Evolutionary conservation across 1,140 invertebrate species (phyloP).

Genomic region (Phocides pigmalion): DNA sequence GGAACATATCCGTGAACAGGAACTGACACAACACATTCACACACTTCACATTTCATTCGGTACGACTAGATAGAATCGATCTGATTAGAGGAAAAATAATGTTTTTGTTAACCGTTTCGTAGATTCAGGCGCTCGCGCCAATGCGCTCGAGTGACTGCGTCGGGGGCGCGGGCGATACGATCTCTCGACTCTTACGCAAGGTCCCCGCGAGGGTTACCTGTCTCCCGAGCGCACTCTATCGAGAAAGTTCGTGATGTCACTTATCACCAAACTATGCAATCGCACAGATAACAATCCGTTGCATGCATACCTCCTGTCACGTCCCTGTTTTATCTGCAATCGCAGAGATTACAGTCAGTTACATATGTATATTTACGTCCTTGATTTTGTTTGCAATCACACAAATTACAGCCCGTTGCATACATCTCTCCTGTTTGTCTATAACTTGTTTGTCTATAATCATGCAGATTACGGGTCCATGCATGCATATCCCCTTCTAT

Average conservation of each 20-base stretch:
- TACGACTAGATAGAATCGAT: neutral
- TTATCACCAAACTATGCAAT: slow-evolving; percentile 33
- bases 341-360: too few species aligned
- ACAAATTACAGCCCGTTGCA: too few species aligned
- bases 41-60: slow-evolving; percentile 37
- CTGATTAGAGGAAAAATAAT: too few species aligned
- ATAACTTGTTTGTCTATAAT: too few species aligned
- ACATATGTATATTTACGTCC: too few species aligned
- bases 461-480: too few species aligned
- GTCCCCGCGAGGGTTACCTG: slow-evolving; percentile 45
- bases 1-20: slow-evolving; percentile 39
- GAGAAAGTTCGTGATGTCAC: slow-evolving; percentile 65
- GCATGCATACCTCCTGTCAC: neutral
- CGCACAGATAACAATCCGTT: neutral
- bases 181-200: slow-evolving; percentile 58
- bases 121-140: slow-evolving; percentile 41
- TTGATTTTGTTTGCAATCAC: too few species aligned
- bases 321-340: slow-evolving; percentile 3
- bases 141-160: slow-evolving; percentile 45
- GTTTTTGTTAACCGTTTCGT: slow-evolving; percentile 1
- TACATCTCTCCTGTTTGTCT: too few species aligned
- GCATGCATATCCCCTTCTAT: too few species aligned
- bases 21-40: slow-evolving; percentile 22
- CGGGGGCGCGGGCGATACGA: slow-evolving; percentile 24
- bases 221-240: slow-evolving; percentile 39